Conservation (phyloP, 1,140 invertebrate species). For the Achatina immaculata region DNA sequence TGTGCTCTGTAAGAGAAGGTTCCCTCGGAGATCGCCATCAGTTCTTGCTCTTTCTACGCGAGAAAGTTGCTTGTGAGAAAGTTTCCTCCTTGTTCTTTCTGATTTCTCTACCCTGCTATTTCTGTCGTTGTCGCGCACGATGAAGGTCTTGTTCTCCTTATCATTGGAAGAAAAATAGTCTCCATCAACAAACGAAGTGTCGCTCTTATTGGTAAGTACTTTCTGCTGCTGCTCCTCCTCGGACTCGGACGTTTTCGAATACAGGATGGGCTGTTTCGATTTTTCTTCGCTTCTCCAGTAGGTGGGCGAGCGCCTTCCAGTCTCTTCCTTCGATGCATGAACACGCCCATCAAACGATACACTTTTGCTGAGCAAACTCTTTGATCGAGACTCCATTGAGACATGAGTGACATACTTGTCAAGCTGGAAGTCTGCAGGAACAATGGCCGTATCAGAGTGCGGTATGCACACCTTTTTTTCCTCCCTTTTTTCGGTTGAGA, state of each 20-base stretch:
- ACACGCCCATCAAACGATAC: not conserved
- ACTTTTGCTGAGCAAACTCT: not conserved
- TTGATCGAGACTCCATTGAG: not conserved
- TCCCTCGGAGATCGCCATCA: not conserved
- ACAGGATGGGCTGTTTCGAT: not conserved
- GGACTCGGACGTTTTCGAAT: not conserved
- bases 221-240: not conserved
- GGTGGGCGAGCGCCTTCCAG: not conserved
- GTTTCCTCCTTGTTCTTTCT: not conserved
- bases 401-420: not conserved
- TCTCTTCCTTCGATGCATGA: not conserved
- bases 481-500: not conserved
- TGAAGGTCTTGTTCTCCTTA: not conserved
- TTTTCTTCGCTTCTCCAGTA: conserved; percentile 5
- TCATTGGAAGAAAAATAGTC: not conserved
- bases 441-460: not conserved
- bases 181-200: not conserved
- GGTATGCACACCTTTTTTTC: not conserved
- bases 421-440: not conserved
- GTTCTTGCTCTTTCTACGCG: not conserved
- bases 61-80: not conserved
- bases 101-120: not conserved
- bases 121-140: not conserved
- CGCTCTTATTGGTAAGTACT: not conserved
- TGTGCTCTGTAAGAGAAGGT: not conserved